These are phyloP conservation scores for Condylura cristata DNA, from an alignment of 2,113 vertebrate genomes.

Conservation along the genomic window DNA sequence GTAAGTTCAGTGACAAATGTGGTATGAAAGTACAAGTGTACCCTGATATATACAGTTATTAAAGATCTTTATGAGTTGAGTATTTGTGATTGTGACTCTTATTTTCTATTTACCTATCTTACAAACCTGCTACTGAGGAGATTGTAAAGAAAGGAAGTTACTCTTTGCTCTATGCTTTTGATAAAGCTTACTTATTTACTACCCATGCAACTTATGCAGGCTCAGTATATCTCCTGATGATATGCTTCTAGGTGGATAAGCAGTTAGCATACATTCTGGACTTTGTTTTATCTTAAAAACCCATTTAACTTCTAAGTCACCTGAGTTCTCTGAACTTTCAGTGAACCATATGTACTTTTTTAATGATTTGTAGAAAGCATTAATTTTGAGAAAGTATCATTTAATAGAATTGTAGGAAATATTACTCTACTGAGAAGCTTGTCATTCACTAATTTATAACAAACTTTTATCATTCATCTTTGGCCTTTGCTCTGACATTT, in stretches of 20 bases:
- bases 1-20: neutral
- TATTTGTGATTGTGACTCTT: conserved; percentile 1
- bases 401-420: neutral
- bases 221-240: neutral
- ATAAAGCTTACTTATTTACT: neutral
- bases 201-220: neutral
- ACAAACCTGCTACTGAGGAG: neutral
- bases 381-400: neutral
- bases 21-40: neutral
- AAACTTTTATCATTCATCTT: neutral
- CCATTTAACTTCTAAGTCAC: neutral
- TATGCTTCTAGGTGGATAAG: neutral
- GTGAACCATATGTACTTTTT: neutral
- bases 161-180: conserved; percentile 25
- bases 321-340: neutral
- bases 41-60: neutral
- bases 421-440: neutral
- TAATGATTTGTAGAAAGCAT: neutral
- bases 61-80: conserved; percentile 11
- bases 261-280: neutral
- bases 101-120: neutral
- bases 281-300: conserved; percentile 18
- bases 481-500: neutral
- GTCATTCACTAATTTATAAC: neutral
- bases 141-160: conserved; percentile 10